A percentile compares a stretch with the other conserved stretches of the same genome.
phyloP scores from a whole-genome alignment of 2,888 invertebrate genomes.

The Campoletis raptor region DNA sequence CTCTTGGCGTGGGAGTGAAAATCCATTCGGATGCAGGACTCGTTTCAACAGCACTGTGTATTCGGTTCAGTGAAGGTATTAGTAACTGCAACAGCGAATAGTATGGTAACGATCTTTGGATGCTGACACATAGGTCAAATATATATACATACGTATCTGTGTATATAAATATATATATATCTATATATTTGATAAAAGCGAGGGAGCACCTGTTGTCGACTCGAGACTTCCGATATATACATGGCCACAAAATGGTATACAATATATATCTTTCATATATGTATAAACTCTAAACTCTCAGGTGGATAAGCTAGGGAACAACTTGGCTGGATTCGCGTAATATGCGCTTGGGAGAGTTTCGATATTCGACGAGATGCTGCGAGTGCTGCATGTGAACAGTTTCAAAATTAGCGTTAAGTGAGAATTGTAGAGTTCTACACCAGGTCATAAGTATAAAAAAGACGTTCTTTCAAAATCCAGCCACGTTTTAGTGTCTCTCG shows the following conservation, averaged over 20 bases:
- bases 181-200: constrained; percentile 23
- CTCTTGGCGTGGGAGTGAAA: not conserved
- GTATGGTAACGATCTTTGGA: constrained; percentile 58
- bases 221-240: constrained; percentile 41
- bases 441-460: constrained; percentile 1
- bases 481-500: not conserved
- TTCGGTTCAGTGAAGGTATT: constrained; percentile 60
- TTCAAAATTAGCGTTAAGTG: constrained; percentile 52
- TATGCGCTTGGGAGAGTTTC: constrained; percentile 65
- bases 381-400: constrained; percentile 59
- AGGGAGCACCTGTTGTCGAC: constrained; percentile 67
- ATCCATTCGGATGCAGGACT: constrained; percentile 57
- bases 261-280: constrained; percentile 32
- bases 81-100: constrained; percentile 57
- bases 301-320: constrained; percentile 64
- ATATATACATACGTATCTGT: constrained; percentile 1
- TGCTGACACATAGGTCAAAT: constrained; percentile 49
- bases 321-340: constrained; percentile 63
- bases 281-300: constrained; percentile 63
- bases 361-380: constrained; percentile 57
- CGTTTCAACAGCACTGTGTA: constrained; percentile 30
- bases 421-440: constrained; percentile 19
- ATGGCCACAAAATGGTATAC: constrained; percentile 21
- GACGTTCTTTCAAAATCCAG: not conserved
- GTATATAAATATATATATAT: not conserved